Base-by-base conservation (phyloP, 2,888 invertebrate genomes). In the Catonia carolina region DNA sequence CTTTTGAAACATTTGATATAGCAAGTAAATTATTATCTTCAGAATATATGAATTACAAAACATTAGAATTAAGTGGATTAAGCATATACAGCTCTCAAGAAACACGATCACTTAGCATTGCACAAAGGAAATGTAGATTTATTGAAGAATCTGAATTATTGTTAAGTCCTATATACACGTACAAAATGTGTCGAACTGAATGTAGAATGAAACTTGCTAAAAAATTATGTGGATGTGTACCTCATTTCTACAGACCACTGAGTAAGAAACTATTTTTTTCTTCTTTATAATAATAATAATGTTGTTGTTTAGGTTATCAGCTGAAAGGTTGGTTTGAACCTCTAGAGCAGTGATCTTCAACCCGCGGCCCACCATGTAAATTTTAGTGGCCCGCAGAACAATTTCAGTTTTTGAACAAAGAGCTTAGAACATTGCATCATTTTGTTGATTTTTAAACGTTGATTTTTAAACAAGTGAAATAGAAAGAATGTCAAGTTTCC, bases 1-100 rank as follows among this genome's bases (percentile, higher is more conserved):
- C 85, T 0, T 73, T 77, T 22, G 86, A 86, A 72, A 77, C 82
- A 0, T 82, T 84, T 0, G 86, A 84, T 65, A 77, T 84, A 45
- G 78, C 82, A 0, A 80, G 79, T 22, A 73, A 72, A 59, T 67
- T 65, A 22, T 60, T 70, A 2, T 56, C 60, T 7, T 70, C 72
- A 0, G 64, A 67, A 5, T 67, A 71, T 53, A 71, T 69, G 6
- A 69, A 64, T 63, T 83, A 81, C 63, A 77, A 81, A 68, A 82
- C 80, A 12, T 68, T 83, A 4, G 81, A 81, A 59, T 73, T 82
- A 4, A 78, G 78, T 2, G 81, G 81, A 0, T 65, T 80, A 36
- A 77, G 79, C 49, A 80, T 82, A 12, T 79, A 78, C 62, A 82
- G 81, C 0, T 73, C 80, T 0, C 70, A 75, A 1, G 79, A 77